Evolutionary conservation across 1,140 invertebrate genomes (phyloP), one percentile per base, ranked within the genome.

Genomic region (Luehdorfia chinensis): DNA sequence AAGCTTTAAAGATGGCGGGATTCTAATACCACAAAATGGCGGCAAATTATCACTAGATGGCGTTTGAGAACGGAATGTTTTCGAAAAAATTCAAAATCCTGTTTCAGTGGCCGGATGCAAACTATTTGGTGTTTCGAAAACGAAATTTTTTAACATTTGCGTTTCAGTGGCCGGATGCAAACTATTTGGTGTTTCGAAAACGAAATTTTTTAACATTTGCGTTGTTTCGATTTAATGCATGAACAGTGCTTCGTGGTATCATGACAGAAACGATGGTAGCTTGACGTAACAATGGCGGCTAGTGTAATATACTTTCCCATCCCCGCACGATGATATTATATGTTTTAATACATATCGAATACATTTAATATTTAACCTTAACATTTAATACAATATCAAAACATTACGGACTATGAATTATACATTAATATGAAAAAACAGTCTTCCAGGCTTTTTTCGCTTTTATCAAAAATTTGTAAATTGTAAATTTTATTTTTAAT

Each of bases 381-480:
- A 77, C 50, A 70, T 71, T 66, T 65, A 83, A 79, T 81, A 77
- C 52, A 72, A 72, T 81, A 83, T 83, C 78, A 83, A 85, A 77
- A 79, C 44, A 66, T 75, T 83, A 85, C 70, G 63, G 75, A 77
- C 81, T 85, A 83, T 75, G 64, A 67, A 70, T 76, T 69, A 78
- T 64, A 62, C 48, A 71, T 69, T 74, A 76, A 78, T 69, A 62
- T 76, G 74, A 79, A 78, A 75, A 83, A 85, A 80, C 78, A 83
- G 78, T 83, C 78, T 85, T 83, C 65, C 69, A 68, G 72, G 75
- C 49, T 55, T 62, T 73, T 70, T 66, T 79, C 69, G 70, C 66
- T 74, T 60, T 16, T 68, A 79, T 77, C 66, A 76, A 84, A 84
- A 76, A 79, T 67, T 75, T 84, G 76, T 83, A 84, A 84, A 84